Conservation (phyloP, 2,113 vertebrate genomes). For the Gallinago paraguaiae region DNA sequence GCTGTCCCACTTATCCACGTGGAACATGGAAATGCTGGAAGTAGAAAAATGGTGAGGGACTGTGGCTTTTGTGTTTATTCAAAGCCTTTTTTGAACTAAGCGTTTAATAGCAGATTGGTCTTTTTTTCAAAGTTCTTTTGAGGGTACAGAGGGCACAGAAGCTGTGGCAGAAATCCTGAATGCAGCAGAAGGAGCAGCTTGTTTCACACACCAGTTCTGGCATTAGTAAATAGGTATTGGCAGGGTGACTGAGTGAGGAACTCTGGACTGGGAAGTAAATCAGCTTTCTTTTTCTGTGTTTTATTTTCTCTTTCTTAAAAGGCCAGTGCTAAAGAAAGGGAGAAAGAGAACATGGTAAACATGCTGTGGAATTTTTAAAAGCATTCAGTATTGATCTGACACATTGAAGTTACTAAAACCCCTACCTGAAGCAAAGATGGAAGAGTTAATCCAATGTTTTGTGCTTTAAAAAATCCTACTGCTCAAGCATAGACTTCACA, state of each 20-base stretch:
- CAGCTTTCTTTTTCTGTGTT: not conserved
- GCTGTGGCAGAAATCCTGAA: slow-evolving; percentile 44
- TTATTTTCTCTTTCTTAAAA: slow-evolving; percentile 24
- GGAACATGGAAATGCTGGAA: not conserved
- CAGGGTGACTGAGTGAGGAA: not conserved
- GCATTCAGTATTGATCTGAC: not conserved
- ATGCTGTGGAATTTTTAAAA: not conserved
- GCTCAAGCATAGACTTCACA: not conserved
- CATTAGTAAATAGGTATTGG: slow-evolving; percentile 21
- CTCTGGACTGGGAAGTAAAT: slow-evolving; percentile 33
- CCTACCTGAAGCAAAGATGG: not conserved
- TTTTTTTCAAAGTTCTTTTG: slow-evolving; percentile 34
- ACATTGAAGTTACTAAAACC: not conserved
- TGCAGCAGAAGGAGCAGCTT: slow-evolving; percentile 52
- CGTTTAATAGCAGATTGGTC: slow-evolving; percentile 46
- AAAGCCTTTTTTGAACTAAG: slow-evolving; percentile 1
- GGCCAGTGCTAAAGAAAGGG: not conserved
- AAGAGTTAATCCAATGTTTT: not conserved
- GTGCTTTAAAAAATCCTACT: not conserved
- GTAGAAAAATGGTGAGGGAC: not conserved
- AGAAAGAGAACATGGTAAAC: not conserved
- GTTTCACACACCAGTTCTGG: slow-evolving; percentile 37
- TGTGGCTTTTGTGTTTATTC: slow-evolving; percentile 25
- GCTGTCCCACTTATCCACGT: not conserved
- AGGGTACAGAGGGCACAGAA: not conserved